Base-by-base conservation (phyloP, 2,797 vertebrate genomes). In the Taeniopygia guttata region DNA sequence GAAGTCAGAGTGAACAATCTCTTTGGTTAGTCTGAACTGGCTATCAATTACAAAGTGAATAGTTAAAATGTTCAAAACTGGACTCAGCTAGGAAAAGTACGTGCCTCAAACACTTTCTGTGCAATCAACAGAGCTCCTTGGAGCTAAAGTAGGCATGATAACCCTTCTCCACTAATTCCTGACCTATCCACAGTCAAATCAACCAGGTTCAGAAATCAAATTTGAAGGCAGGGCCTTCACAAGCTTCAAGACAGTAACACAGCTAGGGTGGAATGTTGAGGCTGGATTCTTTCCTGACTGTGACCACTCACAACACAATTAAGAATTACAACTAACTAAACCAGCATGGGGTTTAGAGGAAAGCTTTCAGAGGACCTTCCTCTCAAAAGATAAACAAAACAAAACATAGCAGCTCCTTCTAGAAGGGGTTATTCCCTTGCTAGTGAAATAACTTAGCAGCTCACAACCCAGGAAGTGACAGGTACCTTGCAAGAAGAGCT, bases 331-430 rank as follows among this genome's bases (percentile, higher is more conserved):
- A 49, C 13, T 54, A 54, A 58, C 11, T 40, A 36, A 21, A 87
- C 11, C 9, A 62, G 11, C 23, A 78, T 0, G 0, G 17, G 26
- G 22, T n/a, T n/a, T 7, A 49, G 38, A 60, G 9, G 32, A 75
- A 75, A 81, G n/a, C 17, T 43, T 81, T 75, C 43, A 38, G 23
- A 84, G 40, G 13, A 60, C 27, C 26, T 51, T 40, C 23, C 49
- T 69, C n/a, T 36, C 26, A 38, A 36, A 59, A 36, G 29, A 48
- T 20, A 27, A 82, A 45, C 3, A 51, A 18, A 63, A 40, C n/a
- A 40, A 56, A 18, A 60, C 3, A 42, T 3, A 70, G 20, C 16
- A 62, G 23, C 18, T 5, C 34, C 13, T 42, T 52, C 38, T 7
- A 59, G 19, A 82, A 79, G 29, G 19, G 14, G 2, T 23, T 19